Evolutionary conservation across 2,113 vertebrate genomes (phyloP), one percentile per base, ranked within the genome.

Genomic region (Garra rufa): DNA sequence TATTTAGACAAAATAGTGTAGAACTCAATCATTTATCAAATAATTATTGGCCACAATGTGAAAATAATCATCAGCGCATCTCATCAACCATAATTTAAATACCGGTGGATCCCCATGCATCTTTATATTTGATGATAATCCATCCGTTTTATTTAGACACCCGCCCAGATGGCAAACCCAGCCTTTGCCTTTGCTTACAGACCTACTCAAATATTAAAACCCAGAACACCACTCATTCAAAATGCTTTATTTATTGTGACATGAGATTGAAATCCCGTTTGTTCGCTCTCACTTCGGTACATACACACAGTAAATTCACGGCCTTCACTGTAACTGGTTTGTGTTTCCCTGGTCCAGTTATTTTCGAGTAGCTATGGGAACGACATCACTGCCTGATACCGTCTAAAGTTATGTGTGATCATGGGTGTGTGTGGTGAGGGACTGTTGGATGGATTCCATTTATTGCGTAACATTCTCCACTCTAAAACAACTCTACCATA

Each of bases 341-440:
- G 38, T 30, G 30, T 70, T 63, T 78, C 59, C 19, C 34, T 61
- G 50, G 67, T 9, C 41, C 70, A 17, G 41, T 81, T 57, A 85
- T 85, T 83, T 87, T 82, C 73, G 43, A 85, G 81, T 87, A 81
- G 79, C 86, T 83, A 85, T 89, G 81, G 85, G 63, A 83, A 89
- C 82, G 78, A 85, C 77, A 70, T 79, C 41, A 46, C 81, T 17
- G 82, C 82, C 86, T 89, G 88, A 84, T 87, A 83, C 88, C 24
- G 88, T 63, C 76, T 74, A 74, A 26, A 80, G 82, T 74, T 69
- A 46, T 73, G 65, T 71, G 84, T 11, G 71, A 41, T 61, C 74
- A 46, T 48, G 43, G 76, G 85, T 84, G 46, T 75, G 70, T 69
- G 57, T 83, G 63, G 17, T 48, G 61, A 38, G 50, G 76, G 50